These are phyloP conservation scores for Chaunax sp. DNA, from an alignment of 2,797 vertebrate species.

Conservation along the genomic window DNA sequence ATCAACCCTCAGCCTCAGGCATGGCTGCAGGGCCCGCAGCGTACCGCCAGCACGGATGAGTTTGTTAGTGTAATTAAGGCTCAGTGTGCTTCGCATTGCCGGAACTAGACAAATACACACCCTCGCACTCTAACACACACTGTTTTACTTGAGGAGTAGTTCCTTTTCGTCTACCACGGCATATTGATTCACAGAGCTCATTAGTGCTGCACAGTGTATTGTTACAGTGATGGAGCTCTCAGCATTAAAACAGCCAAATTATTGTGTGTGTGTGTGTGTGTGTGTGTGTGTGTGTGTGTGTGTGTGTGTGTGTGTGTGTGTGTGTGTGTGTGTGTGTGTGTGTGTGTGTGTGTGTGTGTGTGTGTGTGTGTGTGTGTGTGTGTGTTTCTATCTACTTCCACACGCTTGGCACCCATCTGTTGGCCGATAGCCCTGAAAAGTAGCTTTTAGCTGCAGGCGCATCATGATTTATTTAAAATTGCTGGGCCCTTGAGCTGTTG, in stretches of 20 bases:
- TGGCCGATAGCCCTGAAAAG: conserved; percentile 77
- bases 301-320: conserved; percentile 20
- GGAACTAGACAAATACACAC: conserved; percentile 67
- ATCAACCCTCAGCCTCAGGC: conserved; percentile 83
- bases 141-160: conserved; percentile 68
- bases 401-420: conserved; percentile 74
- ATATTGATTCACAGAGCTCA: conserved; percentile 84
- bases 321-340: no score
- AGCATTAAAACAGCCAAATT: conserved; percentile 80
- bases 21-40: conserved; percentile 79
- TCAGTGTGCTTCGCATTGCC: conserved; percentile 65
- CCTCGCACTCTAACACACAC: conserved; percentile 36
- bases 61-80: conserved; percentile 86
- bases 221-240: conserved; percentile 78
- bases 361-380: conserved; percentile 23
- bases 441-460: conserved; percentile 79
- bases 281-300: conserved; percentile 9
- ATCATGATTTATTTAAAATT: conserved; percentile 87
- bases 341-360: neutral
- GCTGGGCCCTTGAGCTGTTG: conserved; percentile 77
- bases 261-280: conserved; percentile 5
- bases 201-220: conserved; percentile 81
- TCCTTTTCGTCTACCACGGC: conserved; percentile 68
- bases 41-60: conserved; percentile 81
- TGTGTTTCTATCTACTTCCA: conserved; percentile 52